Evolutionary conservation across 1,140 invertebrate species (phyloP).

Genomic region (Ips nitidus): DNA sequence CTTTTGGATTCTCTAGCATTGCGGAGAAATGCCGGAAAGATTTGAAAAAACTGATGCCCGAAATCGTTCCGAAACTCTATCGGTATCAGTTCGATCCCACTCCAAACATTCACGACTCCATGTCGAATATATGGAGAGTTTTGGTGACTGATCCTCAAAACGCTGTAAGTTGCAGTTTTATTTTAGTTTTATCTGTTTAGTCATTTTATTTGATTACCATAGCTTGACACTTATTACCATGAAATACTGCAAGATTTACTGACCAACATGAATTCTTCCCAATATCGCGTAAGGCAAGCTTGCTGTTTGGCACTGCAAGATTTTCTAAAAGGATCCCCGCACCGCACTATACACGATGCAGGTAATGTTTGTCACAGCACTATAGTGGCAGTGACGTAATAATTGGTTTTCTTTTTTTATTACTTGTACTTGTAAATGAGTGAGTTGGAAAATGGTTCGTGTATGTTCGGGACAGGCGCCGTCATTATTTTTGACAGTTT

Average conservation of each 20-base stretch:
- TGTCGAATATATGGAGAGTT: slow-evolving; percentile 89
- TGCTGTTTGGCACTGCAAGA: slow-evolving; percentile 86
- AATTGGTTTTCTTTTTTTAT: not conserved
- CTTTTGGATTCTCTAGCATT: slow-evolving; percentile 87
- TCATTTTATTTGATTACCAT: slow-evolving; percentile 26
- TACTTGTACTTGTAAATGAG: not conserved
- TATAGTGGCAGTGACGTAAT: not conserved
- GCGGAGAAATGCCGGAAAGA: slow-evolving; percentile 79
- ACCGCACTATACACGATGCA: slow-evolving; percentile 52
- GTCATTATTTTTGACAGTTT: too few relatives aligned
- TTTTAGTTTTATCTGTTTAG: not conserved
- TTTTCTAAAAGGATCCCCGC: slow-evolving; percentile 62
- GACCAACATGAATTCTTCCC: slow-evolving; percentile 76
- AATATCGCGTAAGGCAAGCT: slow-evolving; percentile 89
- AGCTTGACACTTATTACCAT: slow-evolving; percentile 85
- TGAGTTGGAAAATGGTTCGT: not conserved
- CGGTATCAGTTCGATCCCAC: slow-evolving; percentile 90
- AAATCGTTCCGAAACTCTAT: slow-evolving; percentile 87
- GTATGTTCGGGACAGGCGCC: too few relatives aligned
- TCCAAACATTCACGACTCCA: slow-evolving; percentile 85
- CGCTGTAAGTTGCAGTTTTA: slow-evolving; percentile 60
- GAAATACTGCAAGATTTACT: slow-evolving; percentile 83
- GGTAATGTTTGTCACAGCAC: not conserved
- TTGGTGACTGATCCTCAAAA: slow-evolving; percentile 84
- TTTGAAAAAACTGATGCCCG: slow-evolving; percentile 75